phyloP scores from a whole-genome alignment of 2,113 vertebrate species.

The Rhinogobius similis region DNA sequence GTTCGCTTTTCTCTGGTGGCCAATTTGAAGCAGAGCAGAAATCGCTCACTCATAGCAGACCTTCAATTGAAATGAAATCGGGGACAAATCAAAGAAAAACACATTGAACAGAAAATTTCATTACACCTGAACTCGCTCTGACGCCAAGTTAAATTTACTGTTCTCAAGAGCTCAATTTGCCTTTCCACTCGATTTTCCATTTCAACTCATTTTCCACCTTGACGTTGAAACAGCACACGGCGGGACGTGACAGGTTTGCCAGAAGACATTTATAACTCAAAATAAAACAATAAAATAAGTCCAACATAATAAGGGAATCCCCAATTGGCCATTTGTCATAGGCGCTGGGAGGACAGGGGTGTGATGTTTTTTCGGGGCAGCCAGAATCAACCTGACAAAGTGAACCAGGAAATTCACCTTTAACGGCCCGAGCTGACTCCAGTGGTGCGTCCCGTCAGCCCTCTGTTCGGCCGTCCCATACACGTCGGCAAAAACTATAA shows the following conservation, averaged over 20 bases:
- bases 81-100: constrained; percentile 27
- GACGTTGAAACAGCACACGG: constrained; percentile 11
- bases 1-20: constrained; percentile 4
- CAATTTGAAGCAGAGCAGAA: neutral
- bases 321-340: constrained; percentile 2
- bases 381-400: neutral
- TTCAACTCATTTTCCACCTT: constrained; percentile 19
- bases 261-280: constrained; percentile 11
- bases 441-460: neutral
- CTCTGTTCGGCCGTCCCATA: neutral
- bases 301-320: neutral
- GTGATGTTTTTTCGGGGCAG: constrained; percentile 40
- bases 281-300: neutral
- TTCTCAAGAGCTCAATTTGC: constrained; percentile 33
- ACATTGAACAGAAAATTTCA: constrained; percentile 15
- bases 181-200: constrained; percentile 24
- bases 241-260: neutral
- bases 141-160: constrained; percentile 23
- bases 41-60: neutral
- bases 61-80: constrained; percentile 21
- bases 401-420: constrained; percentile 48
- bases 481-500: constrained; percentile 21
- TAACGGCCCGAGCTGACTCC: constrained; percentile 3
- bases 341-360: constrained; percentile 4
- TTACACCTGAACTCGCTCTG: constrained; percentile 12